Conservation (phyloP, 2,888 invertebrate genomes). For the Acrobasis suavella region DNA sequence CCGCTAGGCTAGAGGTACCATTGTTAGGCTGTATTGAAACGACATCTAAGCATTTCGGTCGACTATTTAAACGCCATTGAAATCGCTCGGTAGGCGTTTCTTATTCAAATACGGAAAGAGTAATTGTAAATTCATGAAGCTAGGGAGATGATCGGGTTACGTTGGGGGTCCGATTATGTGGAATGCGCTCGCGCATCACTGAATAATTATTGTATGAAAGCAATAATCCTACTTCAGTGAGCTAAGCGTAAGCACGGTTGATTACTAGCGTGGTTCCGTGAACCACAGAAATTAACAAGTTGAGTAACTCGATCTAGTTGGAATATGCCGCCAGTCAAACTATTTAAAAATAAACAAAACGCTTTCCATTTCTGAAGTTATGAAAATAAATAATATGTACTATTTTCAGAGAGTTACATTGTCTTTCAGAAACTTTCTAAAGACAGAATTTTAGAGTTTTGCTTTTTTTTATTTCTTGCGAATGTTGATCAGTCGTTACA, state of each 20-base stretch:
- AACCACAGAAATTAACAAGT: no score
- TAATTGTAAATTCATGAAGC: constrained; percentile 19
- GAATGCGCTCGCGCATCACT: constrained; percentile 1
- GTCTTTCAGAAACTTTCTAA: no score
- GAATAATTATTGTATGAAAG: not conserved
- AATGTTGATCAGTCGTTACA: not conserved
- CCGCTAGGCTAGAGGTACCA: constrained; percentile 30
- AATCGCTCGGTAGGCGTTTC: constrained; percentile 33
- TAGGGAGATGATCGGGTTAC: constrained; percentile 1
- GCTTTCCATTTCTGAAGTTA: no score
- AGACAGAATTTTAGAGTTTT: no score
- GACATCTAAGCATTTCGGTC: constrained; percentile 37
- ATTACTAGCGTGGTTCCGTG: no score
- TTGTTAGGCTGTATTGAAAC: constrained; percentile 19
- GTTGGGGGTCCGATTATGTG: constrained; percentile 10
- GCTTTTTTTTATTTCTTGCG: no score
- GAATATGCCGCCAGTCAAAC: no score
- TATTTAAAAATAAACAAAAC: no score
- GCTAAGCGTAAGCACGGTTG: no score
- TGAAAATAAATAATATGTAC: no score
- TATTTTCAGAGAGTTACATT: no score
- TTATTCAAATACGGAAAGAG: constrained; percentile 10
- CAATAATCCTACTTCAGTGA: not conserved
- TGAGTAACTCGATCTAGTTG: no score
- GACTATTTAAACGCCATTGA: constrained; percentile 33